Base-by-base conservation (phyloP, 2,888 invertebrate species). In the Acleris emargana region DNA sequence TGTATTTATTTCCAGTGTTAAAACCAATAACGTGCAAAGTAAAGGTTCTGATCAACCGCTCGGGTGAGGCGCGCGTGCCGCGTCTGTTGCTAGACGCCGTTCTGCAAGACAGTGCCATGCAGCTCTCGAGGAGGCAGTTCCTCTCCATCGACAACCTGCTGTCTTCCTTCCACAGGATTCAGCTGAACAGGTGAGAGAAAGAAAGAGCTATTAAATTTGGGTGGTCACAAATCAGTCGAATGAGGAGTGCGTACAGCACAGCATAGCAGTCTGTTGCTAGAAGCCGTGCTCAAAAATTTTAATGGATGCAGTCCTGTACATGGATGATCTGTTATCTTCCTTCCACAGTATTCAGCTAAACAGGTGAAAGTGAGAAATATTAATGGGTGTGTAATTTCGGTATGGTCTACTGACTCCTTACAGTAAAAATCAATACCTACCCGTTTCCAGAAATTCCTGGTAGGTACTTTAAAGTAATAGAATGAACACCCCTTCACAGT, bases 11-110 rank as follows among this genome's bases (percentile, higher is more conserved):
- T 91, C 49, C 86, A 97, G 97, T 97, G 72, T 79, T 97, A 50
- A 96, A 96, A 80, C 97, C 97, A 3, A 95, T 96, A 71, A 95
- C 96, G 0, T 94, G 95, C 64, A 96, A 96, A 82, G 94, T 96
- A 58, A 96, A 96, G 84, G 94, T 96, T 57, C 94, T 96, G 49
- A 94, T 96, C 73, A 96, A 95, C 77, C 94, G 95, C 71, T 93
- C 95, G 75, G 89, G 91, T 72, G 93, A 94, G 71, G 92, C 93
- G 0, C 93, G 95, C 61, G 93, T 95, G 17, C 94, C 95, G n/a
- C 93, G 95, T 1, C 85, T 95, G 67, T 79, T 95, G 43, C 84
- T 95, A 7, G 96, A 96, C 72, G 94, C 95, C 5, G 94, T 96
- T 18, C 84, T 96, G 4, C 95, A 95, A 76, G 97, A 97, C 80